Base-by-base conservation (phyloP, 2,888 invertebrate genomes). In the Diaphora mendica region DNA sequence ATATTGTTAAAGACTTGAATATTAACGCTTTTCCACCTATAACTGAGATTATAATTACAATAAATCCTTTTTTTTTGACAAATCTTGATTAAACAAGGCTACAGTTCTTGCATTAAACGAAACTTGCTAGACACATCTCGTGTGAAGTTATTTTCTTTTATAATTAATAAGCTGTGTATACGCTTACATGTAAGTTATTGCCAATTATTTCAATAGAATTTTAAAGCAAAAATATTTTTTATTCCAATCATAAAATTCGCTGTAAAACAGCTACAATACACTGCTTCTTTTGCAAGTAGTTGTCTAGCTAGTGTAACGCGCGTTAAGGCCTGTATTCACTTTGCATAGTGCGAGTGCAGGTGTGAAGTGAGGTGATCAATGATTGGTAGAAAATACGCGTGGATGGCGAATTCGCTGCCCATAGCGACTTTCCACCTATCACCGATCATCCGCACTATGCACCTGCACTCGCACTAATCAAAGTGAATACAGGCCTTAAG, bases 161-260 rank as follows among this genome's bases (percentile, higher is more conserved):
- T 76, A 73, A 74, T 78, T 76, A 76, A 82, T 64, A 66, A 76
- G 83, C 85, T 84, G 77, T 84, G 78, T 83, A 82, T 84, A 84
- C 79, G 82, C 83, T 78, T 79, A 79, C 78, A 13, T 64, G 74
- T 80, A 80, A 79, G 76, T 81, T 77, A 64, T 66, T 70, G 73
- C 70, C 66, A 75, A 33, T 64, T 71, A 20, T 13, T 67, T 64
- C 48, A 4, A 26, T 69, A 51, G 62, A 68, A 68, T 74, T 74
- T 74, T 23, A 74, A 74, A 74, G 70, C 67, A 68, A 67, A 67
- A 33, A 30, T 67, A 48, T 30, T 11, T 48, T 13, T 48, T 30
- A 30, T 62, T 62, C 9, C 4, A 59, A 26, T 15, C 55, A n/a
- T n/a, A 55, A 11, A 55, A 55, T n/a, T n/a, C n/a, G 3, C 59